Base-by-base conservation (phyloP, 2,113 vertebrate genomes). In the Nansenia antarctica region DNA sequence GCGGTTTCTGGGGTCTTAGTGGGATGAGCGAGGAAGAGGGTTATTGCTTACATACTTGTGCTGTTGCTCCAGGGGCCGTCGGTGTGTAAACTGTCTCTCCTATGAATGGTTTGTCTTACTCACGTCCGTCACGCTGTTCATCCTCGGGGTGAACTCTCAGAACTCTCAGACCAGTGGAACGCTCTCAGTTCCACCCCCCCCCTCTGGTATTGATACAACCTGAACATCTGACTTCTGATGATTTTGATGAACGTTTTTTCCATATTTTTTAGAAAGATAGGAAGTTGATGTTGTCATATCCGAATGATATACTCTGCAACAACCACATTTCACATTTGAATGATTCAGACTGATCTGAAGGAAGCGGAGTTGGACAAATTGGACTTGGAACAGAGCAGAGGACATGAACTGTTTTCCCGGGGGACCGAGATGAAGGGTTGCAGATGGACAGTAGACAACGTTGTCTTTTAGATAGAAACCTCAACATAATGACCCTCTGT, bases 401-500 rank as follows among this genome's bases (percentile, higher is more conserved):
- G 8, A 55, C 12, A 29, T 22, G n/a, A n/a, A n/a, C n/a, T 22
- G 11, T 31, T 15, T 47, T 30, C 18, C 55, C 2, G 9, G 27
- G n/a, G 29, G 55, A 32, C 55, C 55, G 5, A 60, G 7, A 60
- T 60, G 18, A 22, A 9, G 18, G 55, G 34, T 42, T 26, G 35
- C 52, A 37, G 34, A 59, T 35, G 18, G 22, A n/a, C 31, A 20
- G 34, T 39, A 32, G 63, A 24, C n/a, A 59, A 35, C 22, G 27
- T 39, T 42, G 5, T 57, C 18, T 68, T 35, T 32, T 59, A 60
- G 14, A 32, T 31, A 69, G 49, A 55, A 35, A 35, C 20, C 68
- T 58, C 60, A 71, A 69, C 69, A 63, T 58, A 73, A 60, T 64
- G 37, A 34, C 15, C 20, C 14, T 30, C 57, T 65, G 59, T 35